A percentile compares a stretch with the other conserved stretches of the same genome.
phyloP scores from a whole-genome alignment of 2,888 invertebrate genomes.

The Drosophila engyochracea region DNA sequence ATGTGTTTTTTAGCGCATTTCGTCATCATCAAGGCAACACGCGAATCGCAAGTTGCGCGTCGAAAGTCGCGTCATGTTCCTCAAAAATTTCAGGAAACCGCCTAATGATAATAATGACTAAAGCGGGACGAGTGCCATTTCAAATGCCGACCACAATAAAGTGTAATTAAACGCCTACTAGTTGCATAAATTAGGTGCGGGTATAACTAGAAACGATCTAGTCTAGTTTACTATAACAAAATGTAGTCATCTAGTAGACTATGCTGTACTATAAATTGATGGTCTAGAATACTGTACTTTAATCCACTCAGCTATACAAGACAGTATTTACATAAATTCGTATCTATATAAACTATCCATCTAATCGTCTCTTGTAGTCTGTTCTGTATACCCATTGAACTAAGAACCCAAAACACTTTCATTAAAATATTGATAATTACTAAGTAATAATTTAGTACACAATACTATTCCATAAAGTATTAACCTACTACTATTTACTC shows the following conservation, averaged over 20 bases:
- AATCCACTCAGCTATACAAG: not conserved
- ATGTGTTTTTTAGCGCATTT: slow-evolving; percentile 41
- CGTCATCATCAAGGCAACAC: slow-evolving; percentile 56
- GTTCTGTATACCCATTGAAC: not conserved
- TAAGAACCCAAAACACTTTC: too few species aligned
- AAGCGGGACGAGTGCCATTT: not conserved
- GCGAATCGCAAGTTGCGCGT: slow-evolving; percentile 26
- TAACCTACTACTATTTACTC: too few species aligned
- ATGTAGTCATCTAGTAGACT: not conserved
- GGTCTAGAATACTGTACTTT: not conserved
- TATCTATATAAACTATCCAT: too few species aligned
- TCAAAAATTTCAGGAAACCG: slow-evolving; percentile 17
- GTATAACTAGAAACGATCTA: not conserved
- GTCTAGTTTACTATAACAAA: not conserved
- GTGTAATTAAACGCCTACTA: slow-evolving; percentile 17
- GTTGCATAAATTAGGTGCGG: not conserved
- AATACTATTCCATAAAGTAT: not conserved
- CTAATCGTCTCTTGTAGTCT: not conserved
- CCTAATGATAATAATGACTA: slow-evolving; percentile 46
- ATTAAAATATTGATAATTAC: too few species aligned
- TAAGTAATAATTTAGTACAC: not conserved
- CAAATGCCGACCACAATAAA: not conserved
- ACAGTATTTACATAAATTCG: not conserved
- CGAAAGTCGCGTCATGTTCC: slow-evolving; percentile 45
- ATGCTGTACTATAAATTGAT: not conserved